Base-by-base conservation (phyloP, 2,888 invertebrate species). In the Melieria picta region DNA sequence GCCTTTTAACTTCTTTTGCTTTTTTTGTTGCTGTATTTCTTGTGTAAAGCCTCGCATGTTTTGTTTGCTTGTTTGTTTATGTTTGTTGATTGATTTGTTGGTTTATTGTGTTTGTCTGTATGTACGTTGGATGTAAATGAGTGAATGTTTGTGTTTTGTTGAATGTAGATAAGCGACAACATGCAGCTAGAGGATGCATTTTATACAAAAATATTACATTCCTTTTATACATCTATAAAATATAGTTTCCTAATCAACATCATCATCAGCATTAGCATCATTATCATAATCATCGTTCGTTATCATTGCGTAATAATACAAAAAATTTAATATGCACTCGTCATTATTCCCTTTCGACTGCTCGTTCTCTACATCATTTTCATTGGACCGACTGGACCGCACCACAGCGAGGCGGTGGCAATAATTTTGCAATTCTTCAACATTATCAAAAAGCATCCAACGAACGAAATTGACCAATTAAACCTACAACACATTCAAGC, bases 121-220 rank as follows among this genome's bases (percentile, higher is more conserved):
- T 65, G 56, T 61, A 57, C 42, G 43, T 65, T 55, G 48, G 13
- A 48, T 30, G 13, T 52, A 69, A 47, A 56, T 62, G 56, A 47
- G 61, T 46, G 52, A 56, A 30, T 60, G 58, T 46, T 6, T 60
- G 61, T 58, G 68, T 66, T 57, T 66, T 61, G 50, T 61, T 69
- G 62, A 52, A 52, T 9, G 11, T 62, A 62, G 43, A 69, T 62
- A 68, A 69, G 55, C 62, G 69, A 57, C 60, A 61, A 45, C 67
- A 67, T 67, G 67, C 67, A 52, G 46, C 61, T 61, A 67, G 67
- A 60, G 50, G 42, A 65, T 67, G 72, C 57, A 72, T 58, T 72
- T 30, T 57, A 67, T 72, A 72, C 63, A 71, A 66, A 71, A 71
- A 72, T 72, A 72, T 72, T 67, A 72, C 42, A 72, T 63, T 65